Conservation (phyloP, 1,140 invertebrate genomes). For the Phthorimaea operculella region DNA sequence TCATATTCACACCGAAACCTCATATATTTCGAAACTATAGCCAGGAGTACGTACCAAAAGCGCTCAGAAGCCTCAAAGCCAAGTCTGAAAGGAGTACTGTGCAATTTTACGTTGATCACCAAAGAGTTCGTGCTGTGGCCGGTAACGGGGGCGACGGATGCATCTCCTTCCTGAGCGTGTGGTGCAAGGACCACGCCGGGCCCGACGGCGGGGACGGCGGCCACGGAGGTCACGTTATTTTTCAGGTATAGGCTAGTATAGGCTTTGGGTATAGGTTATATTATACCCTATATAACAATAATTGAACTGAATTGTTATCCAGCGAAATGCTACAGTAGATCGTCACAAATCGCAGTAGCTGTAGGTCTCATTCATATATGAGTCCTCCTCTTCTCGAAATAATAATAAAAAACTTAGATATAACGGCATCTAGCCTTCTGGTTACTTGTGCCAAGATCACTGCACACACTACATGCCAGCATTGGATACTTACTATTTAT, state of each 20-base stretch:
- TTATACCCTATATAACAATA: too few relatives aligned
- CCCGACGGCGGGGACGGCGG: constrained; percentile 98
- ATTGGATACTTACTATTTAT: too few relatives aligned
- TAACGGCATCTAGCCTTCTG: too few relatives aligned
- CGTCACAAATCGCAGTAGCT: too few relatives aligned
- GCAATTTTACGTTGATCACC: constrained; percentile 77
- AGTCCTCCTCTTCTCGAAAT: too few relatives aligned
- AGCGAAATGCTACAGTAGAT: too few relatives aligned
- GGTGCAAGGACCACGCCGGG: constrained; percentile 86
- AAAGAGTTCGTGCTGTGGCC: constrained; percentile 72
- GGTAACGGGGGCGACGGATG: constrained; percentile 94
- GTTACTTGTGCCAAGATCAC: too few relatives aligned
- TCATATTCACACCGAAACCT: background rate
- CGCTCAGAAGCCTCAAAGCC: constrained; percentile 49
- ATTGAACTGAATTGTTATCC: too few relatives aligned
- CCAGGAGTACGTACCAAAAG: constrained; percentile 32
- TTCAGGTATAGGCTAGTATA: constrained; percentile 57
- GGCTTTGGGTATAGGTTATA: too few relatives aligned
- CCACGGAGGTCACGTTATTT: constrained; percentile 96
- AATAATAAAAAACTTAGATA: too few relatives aligned
- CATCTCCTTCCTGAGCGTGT: constrained; percentile 83
- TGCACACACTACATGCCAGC: too few relatives aligned
- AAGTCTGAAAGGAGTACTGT: constrained; percentile 47
- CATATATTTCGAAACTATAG: background rate
- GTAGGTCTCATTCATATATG: too few relatives aligned